Conservation (phyloP, 2,888 invertebrate species). For the Mythimna pallens region DNA sequence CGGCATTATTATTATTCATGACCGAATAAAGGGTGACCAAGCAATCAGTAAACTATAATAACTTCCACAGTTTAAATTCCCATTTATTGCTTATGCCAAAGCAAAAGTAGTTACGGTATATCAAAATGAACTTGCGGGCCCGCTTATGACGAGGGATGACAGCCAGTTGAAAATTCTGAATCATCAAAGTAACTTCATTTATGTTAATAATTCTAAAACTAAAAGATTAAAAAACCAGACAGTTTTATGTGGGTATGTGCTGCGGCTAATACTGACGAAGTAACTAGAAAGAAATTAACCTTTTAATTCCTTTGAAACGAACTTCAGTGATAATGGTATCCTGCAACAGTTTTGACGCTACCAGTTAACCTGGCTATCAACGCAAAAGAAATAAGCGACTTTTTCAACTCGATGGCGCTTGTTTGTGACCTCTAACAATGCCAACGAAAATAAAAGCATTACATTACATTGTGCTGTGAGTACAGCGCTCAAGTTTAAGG, state of each 20-base stretch:
- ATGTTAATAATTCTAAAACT: conserved; percentile 38
- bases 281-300: background rate
- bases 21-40: conserved; percentile 24
- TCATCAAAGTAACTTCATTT: conserved; percentile 60
- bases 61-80: conserved; percentile 43
- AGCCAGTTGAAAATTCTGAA: conserved; percentile 64
- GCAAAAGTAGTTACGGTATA: conserved; percentile 62
- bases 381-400: conserved; percentile 17
- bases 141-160: conserved; percentile 72
- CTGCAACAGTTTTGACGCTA: background rate
- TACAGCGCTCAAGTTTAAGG: conserved; percentile 43
- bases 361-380: conserved; percentile 12
- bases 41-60: conserved; percentile 51
- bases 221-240: conserved; percentile 22
- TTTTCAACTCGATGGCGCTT: conserved; percentile 12
- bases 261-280: background rate
- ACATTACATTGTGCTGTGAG: conserved; percentile 27
- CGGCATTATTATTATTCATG: conserved; percentile 26
- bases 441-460: conserved; percentile 55
- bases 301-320: background rate
- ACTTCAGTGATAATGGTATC: background rate
- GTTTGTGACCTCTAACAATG: conserved; percentile 30
- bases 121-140: conserved; percentile 63
- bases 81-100: conserved; percentile 60
- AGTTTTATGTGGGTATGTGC: background rate